Base-by-base conservation (phyloP, 2,888 invertebrate species). In the Nebria brevicollis region DNA sequence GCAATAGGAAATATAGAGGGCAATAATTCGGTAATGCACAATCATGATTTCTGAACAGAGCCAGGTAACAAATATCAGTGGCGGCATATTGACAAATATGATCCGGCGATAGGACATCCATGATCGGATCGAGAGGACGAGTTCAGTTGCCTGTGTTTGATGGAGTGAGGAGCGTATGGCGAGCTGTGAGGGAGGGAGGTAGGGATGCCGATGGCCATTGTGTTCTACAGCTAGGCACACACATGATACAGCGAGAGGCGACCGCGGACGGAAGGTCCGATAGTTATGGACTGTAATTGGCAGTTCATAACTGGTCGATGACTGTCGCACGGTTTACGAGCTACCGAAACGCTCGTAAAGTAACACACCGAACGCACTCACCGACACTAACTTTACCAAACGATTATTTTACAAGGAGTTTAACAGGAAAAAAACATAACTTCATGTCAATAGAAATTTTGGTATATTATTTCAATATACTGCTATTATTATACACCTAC, bases 281-380 rank as follows among this genome's bases (percentile, higher is more conserved):
- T 87, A 87, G 87, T 87, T 88, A 88, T 87, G 87, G 88, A 87
- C 87, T 87, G 87, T 87, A 86, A 87, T 87, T 86, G 86, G 86
- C 87, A 87, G 86, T 86, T 86, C 85, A 86, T 86, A 87, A 87
- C 87, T 86, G 85, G 84, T 80, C 86, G 86, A 87, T 87, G 86
- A 86, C 85, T 86, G 86, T 86, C 86, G 85, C 86, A 86, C 85
- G 42, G 70, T 87, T 88, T 88, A 88, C 86, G 87, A 88, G 86
- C 87, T 86, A 87, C 87, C 86, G 86, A 70, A 75, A 34, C 68
- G 80, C 70, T 75, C 80, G 75, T 80, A 80, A 72, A 74, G 70
- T 80, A 54, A 75, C 79, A 75, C 75, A 75, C 75, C 13, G 54
- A 15, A 41, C 43, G 41, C 72, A 13, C 72, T 7, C 13, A 25